These are phyloP conservation scores for Hystrix cristata DNA, from an alignment of 2,113 vertebrate species.

Conservation along the genomic window DNA sequence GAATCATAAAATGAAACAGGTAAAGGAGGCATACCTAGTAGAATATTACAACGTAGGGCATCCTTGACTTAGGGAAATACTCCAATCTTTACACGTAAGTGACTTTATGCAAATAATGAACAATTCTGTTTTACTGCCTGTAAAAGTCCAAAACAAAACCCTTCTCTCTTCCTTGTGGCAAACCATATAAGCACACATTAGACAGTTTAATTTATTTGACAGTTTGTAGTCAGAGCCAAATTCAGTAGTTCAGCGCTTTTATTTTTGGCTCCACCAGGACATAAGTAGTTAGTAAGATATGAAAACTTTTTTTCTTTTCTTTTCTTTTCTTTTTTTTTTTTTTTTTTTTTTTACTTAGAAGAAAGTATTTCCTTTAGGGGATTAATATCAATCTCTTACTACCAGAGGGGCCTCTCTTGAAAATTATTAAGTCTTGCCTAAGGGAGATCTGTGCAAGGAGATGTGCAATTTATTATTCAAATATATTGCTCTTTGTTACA, in stretches of 20 bases:
- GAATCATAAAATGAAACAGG: neutral
- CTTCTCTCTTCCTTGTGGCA: neutral
- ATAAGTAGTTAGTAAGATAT: neutral
- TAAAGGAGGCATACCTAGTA: neutral
- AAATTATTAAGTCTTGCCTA: conserved; percentile 4
- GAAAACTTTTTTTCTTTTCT: neutral
- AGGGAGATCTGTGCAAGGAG: neutral
- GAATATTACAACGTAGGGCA: neutral
- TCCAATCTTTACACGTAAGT: neutral
- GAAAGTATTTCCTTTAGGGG: neutral
- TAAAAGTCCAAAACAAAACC: neutral
- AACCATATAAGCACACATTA: neutral
- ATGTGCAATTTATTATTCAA: neutral
- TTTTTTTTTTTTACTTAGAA: neutral
- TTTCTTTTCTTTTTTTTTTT: too few relatives aligned
- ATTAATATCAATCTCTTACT: neutral
- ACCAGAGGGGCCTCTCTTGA: neutral
- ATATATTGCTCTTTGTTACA: neutral
- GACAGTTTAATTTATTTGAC: neutral
- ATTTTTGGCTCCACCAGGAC: neutral
- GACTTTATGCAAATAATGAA: neutral
- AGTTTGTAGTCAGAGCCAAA: neutral
- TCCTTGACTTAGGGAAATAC: neutral
- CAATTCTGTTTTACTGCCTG: neutral
- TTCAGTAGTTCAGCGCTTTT: neutral